Evolutionary conservation across 2,888 invertebrate genomes (phyloP).

Genomic region (Pollenia amentaria): DNA sequence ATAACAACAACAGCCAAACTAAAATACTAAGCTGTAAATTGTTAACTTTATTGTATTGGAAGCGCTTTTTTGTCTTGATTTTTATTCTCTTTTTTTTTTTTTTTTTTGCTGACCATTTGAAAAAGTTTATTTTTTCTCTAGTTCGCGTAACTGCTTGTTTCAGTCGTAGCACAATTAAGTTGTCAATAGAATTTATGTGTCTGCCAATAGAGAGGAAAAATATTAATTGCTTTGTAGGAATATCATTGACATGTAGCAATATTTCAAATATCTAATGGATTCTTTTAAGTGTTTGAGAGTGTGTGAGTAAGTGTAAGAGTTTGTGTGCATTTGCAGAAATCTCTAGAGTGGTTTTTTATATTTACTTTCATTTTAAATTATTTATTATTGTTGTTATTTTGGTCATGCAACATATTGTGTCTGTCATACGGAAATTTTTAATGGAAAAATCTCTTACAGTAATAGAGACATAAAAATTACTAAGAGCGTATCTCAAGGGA

Average conservation of each 20-base stretch:
- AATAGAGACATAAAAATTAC: constrained; percentile 52
- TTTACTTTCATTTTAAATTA: constrained; percentile 23
- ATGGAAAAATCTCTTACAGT: constrained; percentile 11
- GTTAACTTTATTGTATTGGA: constrained; percentile 43
- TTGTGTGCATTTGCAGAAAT: constrained; percentile 44
- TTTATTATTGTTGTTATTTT: constrained; percentile 60
- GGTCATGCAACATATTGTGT: constrained; percentile 74
- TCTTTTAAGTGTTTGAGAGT: constrained; percentile 36
- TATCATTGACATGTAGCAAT: constrained; percentile 57
- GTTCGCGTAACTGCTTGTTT: background rate
- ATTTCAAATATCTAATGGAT: constrained; percentile 62
- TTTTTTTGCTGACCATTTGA: constrained; percentile 70
- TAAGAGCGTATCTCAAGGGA: constrained; percentile 66
- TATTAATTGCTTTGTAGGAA: constrained; percentile 68
- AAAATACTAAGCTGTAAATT: constrained; percentile 25
- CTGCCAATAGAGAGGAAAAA: constrained; percentile 69
- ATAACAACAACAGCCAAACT: constrained; percentile 31
- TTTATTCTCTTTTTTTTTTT: no score
- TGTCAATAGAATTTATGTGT: constrained; percentile 83
- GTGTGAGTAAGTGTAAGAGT: background rate
- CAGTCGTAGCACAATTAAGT: constrained; percentile 80
- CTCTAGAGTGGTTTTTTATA: constrained; percentile 47
- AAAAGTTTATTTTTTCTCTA: constrained; percentile 19
- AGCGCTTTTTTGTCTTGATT: constrained; percentile 5
- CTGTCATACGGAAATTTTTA: constrained; percentile 67